Conservation (phyloP, 2,113 vertebrate species). For the Emydura subglobosa region DNA sequence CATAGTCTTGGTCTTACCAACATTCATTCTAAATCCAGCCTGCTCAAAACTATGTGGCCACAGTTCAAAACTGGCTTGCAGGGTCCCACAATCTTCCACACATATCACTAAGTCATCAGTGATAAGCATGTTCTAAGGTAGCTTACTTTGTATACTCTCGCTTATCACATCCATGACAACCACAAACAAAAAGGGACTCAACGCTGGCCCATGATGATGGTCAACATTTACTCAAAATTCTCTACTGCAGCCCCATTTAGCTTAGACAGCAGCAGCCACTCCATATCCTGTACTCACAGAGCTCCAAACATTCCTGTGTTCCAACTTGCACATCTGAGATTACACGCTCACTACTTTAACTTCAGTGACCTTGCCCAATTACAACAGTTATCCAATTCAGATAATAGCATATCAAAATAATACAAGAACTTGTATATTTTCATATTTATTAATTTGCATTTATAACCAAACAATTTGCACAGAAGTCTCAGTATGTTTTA, state of each 20-base stretch:
- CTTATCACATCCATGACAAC: background rate
- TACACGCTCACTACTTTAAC: background rate
- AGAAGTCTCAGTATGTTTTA: constrained; percentile 70
- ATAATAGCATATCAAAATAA: constrained; percentile 70
- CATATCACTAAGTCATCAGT: background rate
- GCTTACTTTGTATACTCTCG: background rate
- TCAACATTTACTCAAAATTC: background rate
- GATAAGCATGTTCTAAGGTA: background rate
- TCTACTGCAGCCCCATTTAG: background rate
- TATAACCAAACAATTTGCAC: constrained; percentile 67
- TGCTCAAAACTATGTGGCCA: background rate
- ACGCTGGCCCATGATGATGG: background rate
- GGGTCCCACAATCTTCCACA: background rate
- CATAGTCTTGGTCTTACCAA: background rate
- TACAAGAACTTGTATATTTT: constrained; percentile 69
- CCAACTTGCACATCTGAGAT: background rate
- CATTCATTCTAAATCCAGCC: background rate
- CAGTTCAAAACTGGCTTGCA: background rate
- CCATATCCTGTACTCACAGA: background rate
- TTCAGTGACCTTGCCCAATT: background rate
- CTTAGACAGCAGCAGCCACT: background rate
- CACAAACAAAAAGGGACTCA: background rate
- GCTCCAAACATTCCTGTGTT: background rate
- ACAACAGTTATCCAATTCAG: constrained; percentile 42
- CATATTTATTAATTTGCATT: constrained; percentile 64